Conservation (phyloP, 2,113 vertebrate species). For the Azemiops feae region DNA sequence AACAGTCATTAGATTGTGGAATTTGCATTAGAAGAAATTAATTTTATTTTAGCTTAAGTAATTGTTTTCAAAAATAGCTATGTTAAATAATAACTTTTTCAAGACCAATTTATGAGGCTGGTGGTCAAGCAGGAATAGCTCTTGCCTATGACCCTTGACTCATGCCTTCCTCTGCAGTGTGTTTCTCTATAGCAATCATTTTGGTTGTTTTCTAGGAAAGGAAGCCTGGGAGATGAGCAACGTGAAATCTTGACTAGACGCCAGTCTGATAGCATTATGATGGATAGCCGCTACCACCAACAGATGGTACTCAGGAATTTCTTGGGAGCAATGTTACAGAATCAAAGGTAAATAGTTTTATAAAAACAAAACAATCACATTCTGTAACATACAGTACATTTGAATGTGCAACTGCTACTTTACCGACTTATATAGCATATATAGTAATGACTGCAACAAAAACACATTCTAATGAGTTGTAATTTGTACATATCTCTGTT, state of each 20-base stretch:
- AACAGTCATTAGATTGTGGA: neutral
- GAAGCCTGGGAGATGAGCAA: slow-evolving; percentile 49
- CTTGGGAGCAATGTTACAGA: slow-evolving; percentile 64
- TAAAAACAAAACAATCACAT: neutral
- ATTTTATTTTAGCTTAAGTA: neutral
- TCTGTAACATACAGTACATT: neutral
- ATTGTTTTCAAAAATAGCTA: neutral
- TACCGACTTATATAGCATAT: neutral
- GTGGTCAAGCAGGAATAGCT: neutral
- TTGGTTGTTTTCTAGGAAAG: slow-evolving; percentile 19
- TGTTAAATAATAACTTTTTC: neutral
- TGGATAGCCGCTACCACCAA: slow-evolving; percentile 62
- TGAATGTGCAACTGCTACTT: neutral
- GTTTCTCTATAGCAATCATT: neutral
- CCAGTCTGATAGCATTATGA: slow-evolving; percentile 61
- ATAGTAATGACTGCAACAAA: neutral
- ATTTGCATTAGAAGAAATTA: neutral
- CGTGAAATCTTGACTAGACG: slow-evolving; percentile 50
- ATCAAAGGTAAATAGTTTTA: slow-evolving; percentile 55
- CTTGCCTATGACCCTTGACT: neutral
- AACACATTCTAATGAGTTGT: neutral
- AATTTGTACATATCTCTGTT: neutral
- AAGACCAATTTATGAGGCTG: neutral
- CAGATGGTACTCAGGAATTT: slow-evolving; percentile 59
- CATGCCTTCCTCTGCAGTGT: neutral